Conservation (phyloP, 2,888 invertebrate genomes). For the Hedya salicella region DNA sequence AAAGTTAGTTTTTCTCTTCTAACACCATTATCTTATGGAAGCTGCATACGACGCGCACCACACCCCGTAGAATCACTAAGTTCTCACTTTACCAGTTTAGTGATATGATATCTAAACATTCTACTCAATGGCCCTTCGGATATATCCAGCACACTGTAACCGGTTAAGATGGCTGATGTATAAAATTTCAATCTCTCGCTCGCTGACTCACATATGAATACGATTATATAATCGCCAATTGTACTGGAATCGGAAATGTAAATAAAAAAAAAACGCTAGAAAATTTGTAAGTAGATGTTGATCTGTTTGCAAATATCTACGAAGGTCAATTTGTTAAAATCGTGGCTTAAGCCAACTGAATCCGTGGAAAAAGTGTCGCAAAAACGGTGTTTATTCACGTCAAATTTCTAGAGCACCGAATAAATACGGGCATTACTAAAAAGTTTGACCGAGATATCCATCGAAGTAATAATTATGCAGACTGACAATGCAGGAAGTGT, state of each 20-base stretch:
- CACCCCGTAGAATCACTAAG: conserved; percentile 1
- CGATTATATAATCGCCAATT: conserved; percentile 4
- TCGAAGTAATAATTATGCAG: conserved; percentile 20
- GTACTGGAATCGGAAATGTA: conserved; percentile 6
- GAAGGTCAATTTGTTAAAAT: conserved; percentile 13
- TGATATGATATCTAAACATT: conserved; percentile 27
- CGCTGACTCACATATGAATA: conserved; percentile 10
- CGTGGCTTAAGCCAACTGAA: background rate
- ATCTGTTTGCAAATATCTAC: conserved; percentile 10
- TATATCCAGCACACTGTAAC: conserved; percentile 11
- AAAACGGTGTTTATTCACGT: conserved; percentile 12
- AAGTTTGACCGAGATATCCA: conserved; percentile 16
- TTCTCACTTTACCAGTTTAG: conserved; percentile 23
- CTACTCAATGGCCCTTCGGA: conserved; percentile 19
- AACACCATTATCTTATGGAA: background rate
- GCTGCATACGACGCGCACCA: conserved; percentile 17
- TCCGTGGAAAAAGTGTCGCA: conserved; percentile 7
- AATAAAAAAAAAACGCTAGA: background rate
- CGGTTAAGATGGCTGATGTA: conserved; percentile 13
- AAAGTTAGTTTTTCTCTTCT: background rate
- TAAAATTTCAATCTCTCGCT: conserved; percentile 17
- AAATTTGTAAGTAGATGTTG: conserved; percentile 5
- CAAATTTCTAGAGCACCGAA: background rate
- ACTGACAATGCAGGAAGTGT: conserved; percentile 61
- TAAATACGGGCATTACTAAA: background rate